phyloP scores from a whole-genome alignment of 2,888 invertebrate species.

The Drosophila neutralis region DNA sequence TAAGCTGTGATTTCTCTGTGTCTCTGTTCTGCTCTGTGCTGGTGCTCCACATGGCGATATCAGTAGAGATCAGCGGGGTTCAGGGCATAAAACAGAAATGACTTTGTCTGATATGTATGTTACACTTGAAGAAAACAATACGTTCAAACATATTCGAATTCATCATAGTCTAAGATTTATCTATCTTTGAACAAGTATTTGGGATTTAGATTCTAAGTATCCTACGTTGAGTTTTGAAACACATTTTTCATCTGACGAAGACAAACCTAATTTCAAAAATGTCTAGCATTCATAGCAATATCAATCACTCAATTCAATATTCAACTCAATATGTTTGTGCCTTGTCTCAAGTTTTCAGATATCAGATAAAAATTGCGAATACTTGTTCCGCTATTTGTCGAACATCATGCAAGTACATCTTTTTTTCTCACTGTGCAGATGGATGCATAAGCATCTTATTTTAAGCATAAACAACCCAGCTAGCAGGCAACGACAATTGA shows the following conservation, averaged over 20 bases:
- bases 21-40: not conserved
- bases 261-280: not conserved
- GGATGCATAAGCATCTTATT: constrained; percentile 29
- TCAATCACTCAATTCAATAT: not conserved
- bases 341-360: not conserved
- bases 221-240: not conserved
- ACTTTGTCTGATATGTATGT: constrained; percentile 24
- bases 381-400: not conserved
- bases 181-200: too few relatives aligned
- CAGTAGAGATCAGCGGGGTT: constrained; percentile 69
- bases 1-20: constrained; percentile 13
- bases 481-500: constrained; percentile 24
- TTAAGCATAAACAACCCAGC: constrained; percentile 62
- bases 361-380: not conserved
- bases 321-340: not conserved
- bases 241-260: not conserved
- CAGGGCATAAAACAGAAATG: constrained; percentile 52
- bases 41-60: constrained; percentile 50
- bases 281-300: not conserved
- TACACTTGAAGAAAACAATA: constrained; percentile 4
- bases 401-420: not conserved
- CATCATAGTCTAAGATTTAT: not conserved
- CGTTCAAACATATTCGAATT: not conserved
- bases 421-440: not conserved
- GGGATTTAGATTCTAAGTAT: not conserved